Evolutionary conservation across 2,888 invertebrate species (phyloP), one percentile per base, ranked within the genome.

Genomic region (Pammene aurita): DNA sequence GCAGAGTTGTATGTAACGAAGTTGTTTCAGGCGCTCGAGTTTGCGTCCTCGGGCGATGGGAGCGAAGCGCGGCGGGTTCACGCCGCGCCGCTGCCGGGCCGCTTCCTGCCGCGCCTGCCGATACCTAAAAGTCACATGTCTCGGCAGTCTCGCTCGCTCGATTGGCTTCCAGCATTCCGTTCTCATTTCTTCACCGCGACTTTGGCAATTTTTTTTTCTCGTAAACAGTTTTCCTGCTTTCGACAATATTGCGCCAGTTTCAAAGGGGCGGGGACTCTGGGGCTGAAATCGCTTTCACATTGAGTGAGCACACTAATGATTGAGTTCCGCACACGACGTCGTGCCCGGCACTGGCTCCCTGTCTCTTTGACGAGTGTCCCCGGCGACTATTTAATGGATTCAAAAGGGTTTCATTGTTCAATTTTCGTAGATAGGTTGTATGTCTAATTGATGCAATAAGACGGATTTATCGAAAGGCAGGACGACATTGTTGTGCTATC

Each of bases 241-340:
- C 87, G 89, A 88, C 91, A 90, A 92, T 92, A 92, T 92, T 91
- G 91, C 90, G 85, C 79, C 85, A 83, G 85, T 89, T 86, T 89
- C 91, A 90, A 90, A 87, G 87, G 81, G 86, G 86, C 82, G 82
- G 83, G 84, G 84, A 83, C 81, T 84, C 83, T 77, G 80, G 82
- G 88, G 88, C 85, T 86, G 86, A 89, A 90, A 91, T 90, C 91
- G 87, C 87, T 92, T 92, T 91, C 89, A 84, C 87, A 88, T 89
- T 83, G 92, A 91, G 87, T 89, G 92, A 90, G 81, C 92, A 92
- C 90, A 90, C 91, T 92, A 92, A 92, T 92, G 92, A 92, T 90
- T 84, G 87, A 88, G 91, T 92, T 92, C 92, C 92, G 91, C 81
- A 82, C 81, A 79, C 77, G 76, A 80, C 75, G 80, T 78, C 84